Evolutionary conservation across 1,140 invertebrate genomes (phyloP), one percentile per base, ranked within the genome.

Genomic region (Orchestia grillus): DNA sequence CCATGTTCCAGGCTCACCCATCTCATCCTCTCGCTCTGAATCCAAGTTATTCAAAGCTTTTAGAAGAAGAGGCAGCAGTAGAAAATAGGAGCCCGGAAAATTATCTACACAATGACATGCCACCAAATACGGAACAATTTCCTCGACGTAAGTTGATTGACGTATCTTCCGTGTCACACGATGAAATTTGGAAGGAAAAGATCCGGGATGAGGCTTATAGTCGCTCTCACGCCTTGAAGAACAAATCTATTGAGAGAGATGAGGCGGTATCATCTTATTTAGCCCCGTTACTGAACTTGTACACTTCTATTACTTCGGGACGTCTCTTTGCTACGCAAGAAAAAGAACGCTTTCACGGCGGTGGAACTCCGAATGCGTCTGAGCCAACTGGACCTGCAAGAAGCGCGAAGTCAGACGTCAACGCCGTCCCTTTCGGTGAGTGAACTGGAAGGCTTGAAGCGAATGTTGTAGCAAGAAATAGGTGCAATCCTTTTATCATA

Each of bases 1-100:
- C 92, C 44, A 94, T 94, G 92, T 94, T 45, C 43, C 92, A 94
- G 43, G 92, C 92, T n/a, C 44, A 45, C 44, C 92, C 92, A 19
- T 44, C 43, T 40, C 92, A 94, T 44, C 44, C 8, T 43, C 88
- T 8, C 41, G n/a, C 43, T 90, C 28, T 44, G 88, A 11, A 42
- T 41, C 88, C 88, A 90, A 90, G 88, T 8, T 36, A 19, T 41
- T 41, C 43, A 41, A 11, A 90, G 28, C 43, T 42, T 90, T 43
- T 90, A 36, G 43, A 90, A 42, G 88, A 77, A 77, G 62, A 77
- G 3, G 62, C 28, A 77, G 28, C 62, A 36, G 62, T 28, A 77
- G 62, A 77, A 77, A 77, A 36, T 77, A 28, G 62, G 62, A 36
- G 42, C 23, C 41, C 88, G 41, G 88, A 90, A 28, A 16, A 4